Base-by-base conservation (phyloP, 64 coral and sea anemone species). In the Pachyseris speciosa region DNA sequence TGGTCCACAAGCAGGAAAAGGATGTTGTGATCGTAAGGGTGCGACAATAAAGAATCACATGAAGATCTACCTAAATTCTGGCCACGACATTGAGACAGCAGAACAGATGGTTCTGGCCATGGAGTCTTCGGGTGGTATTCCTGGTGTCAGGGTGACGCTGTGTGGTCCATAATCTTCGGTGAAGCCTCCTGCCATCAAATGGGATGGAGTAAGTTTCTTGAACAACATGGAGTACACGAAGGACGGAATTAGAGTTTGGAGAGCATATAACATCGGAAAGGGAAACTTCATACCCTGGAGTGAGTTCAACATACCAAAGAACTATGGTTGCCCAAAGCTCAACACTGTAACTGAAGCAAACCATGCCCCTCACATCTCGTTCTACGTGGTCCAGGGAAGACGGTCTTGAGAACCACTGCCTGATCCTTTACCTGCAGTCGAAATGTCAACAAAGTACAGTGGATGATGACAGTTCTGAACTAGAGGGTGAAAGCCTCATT, bases 31-130 rank as follows among this genome's bases (percentile, higher is more conserved):
- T 42, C 67, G 85, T 29, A 87, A 87, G 38, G 85, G 68, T 12
- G 69, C 85, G 39, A 74, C 85, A 7, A 74, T 74, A 37, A 87
- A 87, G 39, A 72, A 19, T 39, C 85, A 87, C 44, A 74, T 87
- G 45, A 72, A 38, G 34, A 74, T 74, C 51, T 72, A 87, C 22
- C 68, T 87, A 7, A 87, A 87, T 38, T 72, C 45, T 57, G 32
- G 85, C 27, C 67, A 48, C 67, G 85, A 87, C 69, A 74, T 87
- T 29, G 67, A 72, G 67, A 87, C 85, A 58, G 2, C 85, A 74
- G 67, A 87, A 74, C 48, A 87, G 19, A 60, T 87, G 85, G 38
- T 37, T 6, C 28, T 37, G 57, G 85, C 85, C 16, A 87, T 87
- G 49, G 66, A 55, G 67, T 87, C 85, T 59, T 51, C 67, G 8